Percentiles rank a stretch among this genome's conserved stretches.
These are phyloP conservation scores for Syngnathus floridae DNA, from an alignment of 2,113 vertebrate species.

Conservation along the genomic window DNA sequence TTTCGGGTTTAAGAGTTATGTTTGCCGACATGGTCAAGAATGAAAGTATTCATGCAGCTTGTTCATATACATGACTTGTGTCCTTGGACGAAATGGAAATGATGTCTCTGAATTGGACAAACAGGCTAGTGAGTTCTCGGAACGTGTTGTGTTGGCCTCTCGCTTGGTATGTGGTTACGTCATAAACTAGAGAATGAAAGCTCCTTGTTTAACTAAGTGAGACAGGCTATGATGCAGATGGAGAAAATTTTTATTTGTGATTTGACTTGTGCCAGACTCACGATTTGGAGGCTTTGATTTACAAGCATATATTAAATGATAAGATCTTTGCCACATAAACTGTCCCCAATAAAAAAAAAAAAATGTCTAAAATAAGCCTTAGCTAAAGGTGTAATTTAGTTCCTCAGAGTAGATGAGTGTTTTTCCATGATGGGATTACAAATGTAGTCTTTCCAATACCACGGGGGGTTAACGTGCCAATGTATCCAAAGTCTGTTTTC, in stretches of 20 bases:
- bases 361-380: neutral
- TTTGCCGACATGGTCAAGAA: slow-evolving; percentile 27
- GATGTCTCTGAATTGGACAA: slow-evolving; percentile 14
- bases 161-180: slow-evolving; percentile 19
- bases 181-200: slow-evolving; percentile 34
- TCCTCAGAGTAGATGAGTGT: neutral
- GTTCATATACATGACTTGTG: slow-evolving; percentile 4
- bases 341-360: neutral
- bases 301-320: too few species aligned
- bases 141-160: slow-evolving; percentile 10
- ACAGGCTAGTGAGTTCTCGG: slow-evolving; percentile 30
- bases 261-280: neutral
- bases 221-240: neutral
- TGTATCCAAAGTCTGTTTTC: slow-evolving; percentile 9
- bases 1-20: slow-evolving; percentile 14
- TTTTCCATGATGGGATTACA: slow-evolving; percentile 11
- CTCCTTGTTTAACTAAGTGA: slow-evolving; percentile 23
- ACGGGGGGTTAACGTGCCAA: slow-evolving; percentile 12
- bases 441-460: neutral
- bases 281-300: neutral
- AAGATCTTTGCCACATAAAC: neutral
- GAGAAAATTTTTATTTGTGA: slow-evolving; percentile 10
- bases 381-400: neutral
- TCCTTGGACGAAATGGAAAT: slow-evolving; percentile 12
- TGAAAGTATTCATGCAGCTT: slow-evolving; percentile 31